Base-by-base conservation (phyloP, 1,140 invertebrate species). In the Neodiprion lecontei region DNA sequence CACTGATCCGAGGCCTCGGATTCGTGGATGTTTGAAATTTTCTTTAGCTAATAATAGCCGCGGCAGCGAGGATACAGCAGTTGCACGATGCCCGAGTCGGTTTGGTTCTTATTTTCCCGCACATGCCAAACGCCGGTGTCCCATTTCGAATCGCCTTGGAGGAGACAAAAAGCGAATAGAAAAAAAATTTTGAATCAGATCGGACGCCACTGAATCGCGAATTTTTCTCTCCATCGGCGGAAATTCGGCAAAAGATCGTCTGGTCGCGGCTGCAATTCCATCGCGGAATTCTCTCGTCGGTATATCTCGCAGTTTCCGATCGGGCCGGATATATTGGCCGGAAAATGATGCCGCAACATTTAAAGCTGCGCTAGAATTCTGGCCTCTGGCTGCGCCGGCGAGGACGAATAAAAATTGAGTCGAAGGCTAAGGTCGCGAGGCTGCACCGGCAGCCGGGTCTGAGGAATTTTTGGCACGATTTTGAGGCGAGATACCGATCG, bases 21-120 rank as follows among this genome's bases (percentile, higher is more conserved):
- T 12, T 61, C n/a, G 11, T 61, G 53, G 53, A 61, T 61, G 53
- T 9, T 61, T 61, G 53, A 61, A 61, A 61, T 61, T 61, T 61
- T 61, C 53, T 61, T 61, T 17, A 17, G 53, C 53, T 61, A 61
- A 14, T 61, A 61, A 61, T 61, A 61, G 53, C 53, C n/a, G 53
- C 11, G n/a, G 8, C n/a, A 61, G 53, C 53, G 53, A 61, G n/a
- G 53, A 14, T 4, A 11, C 53, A 11, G 53, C 11, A 61, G 53
- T 12, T 40, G 28, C 28, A 40, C 28, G 53, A 12, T n/a, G 53
- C 11, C 50, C 53, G 53, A 5, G 53, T 61, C 53, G 53, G 53
- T 61, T 61, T 61, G 53, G 53, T 61, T 61, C 53, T 40, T 40
- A 2, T 61, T 61, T 61, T 61, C 53, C n/a, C 9, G 53, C 53